phyloP scores from a whole-genome alignment of 1,140 invertebrate species.

The Palaemon carinicauda region DNA sequence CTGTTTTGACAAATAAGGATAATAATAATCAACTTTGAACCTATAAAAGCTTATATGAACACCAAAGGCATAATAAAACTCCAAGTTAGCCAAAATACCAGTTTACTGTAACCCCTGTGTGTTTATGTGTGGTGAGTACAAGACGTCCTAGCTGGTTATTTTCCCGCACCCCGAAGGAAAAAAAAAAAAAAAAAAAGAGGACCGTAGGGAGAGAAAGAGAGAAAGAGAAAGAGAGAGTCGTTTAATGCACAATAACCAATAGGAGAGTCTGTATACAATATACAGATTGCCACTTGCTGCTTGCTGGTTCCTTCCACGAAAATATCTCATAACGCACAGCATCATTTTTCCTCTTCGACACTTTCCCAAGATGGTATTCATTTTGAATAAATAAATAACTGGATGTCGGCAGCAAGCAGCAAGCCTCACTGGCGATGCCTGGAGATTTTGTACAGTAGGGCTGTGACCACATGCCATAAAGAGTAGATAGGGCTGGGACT shows the following conservation, averaged over 20 bases:
- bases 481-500: background rate
- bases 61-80: constrained; percentile 54
- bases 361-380: constrained; percentile 30
- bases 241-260: constrained; percentile 54
- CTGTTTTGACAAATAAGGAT: background rate
- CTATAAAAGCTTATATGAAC: constrained; percentile 36
- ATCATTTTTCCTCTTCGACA: background rate
- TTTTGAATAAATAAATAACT: constrained; percentile 49
- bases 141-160: constrained; percentile 56
- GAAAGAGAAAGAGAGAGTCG: constrained; percentile 6
- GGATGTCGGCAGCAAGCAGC: constrained; percentile 47
- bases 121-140: constrained; percentile 58
- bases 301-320: background rate
- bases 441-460: constrained; percentile 36
- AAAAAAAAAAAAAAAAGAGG: constrained; percentile 16
- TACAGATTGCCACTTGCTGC: constrained; percentile 38
- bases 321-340: constrained; percentile 34
- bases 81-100: constrained; percentile 57
- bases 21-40: constrained; percentile 16
- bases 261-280: constrained; percentile 47
- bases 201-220: constrained; percentile 6
- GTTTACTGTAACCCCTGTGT: constrained; percentile 58
- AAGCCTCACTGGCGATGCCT: constrained; percentile 29
- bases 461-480: constrained; percentile 36
- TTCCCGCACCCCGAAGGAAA: constrained; percentile 50